Conservation (phyloP, 2,113 vertebrate genomes). For the Plestiodon gilberti region DNA sequence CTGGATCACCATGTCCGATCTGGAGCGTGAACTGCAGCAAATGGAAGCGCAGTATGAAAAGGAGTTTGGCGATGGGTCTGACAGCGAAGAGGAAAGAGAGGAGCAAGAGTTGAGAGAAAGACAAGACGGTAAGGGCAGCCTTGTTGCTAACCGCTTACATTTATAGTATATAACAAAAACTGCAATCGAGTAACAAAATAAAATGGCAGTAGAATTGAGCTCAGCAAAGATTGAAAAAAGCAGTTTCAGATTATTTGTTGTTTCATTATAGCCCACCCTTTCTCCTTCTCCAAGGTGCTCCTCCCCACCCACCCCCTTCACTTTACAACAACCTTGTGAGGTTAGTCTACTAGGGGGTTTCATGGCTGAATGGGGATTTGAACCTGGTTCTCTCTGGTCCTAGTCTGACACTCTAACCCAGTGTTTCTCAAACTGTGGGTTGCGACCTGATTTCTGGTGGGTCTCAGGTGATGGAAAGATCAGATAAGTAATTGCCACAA, state of each 20-base stretch:
- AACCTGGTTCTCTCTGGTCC: neutral
- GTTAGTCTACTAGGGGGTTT: too few species aligned
- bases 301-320: neutral
- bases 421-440: too few species aligned
- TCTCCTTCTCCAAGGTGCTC: neutral
- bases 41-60: slow-evolving; percentile 93
- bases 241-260: too few species aligned
- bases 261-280: neutral
- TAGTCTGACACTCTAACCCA: neutral
- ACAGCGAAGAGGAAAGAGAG: slow-evolving; percentile 75
- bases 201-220: neutral
- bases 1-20: slow-evolving; percentile 90
- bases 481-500: too few species aligned
- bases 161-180: too few species aligned
- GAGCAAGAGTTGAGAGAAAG: slow-evolving; percentile 66
- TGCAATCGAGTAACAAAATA: neutral
- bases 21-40: slow-evolving; percentile 93
- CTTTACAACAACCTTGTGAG: neutral
- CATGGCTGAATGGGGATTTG: too few species aligned
- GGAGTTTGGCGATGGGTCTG: slow-evolving; percentile 90
- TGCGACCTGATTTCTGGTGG: too few species aligned
- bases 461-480: too few species aligned
- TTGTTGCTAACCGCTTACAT: neutral
- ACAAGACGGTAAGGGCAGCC: slow-evolving; percentile 58
- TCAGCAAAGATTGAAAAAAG: too few species aligned